Conservation (phyloP, 2,888 invertebrate genomes). For the Antheraea yamamai region DNA sequence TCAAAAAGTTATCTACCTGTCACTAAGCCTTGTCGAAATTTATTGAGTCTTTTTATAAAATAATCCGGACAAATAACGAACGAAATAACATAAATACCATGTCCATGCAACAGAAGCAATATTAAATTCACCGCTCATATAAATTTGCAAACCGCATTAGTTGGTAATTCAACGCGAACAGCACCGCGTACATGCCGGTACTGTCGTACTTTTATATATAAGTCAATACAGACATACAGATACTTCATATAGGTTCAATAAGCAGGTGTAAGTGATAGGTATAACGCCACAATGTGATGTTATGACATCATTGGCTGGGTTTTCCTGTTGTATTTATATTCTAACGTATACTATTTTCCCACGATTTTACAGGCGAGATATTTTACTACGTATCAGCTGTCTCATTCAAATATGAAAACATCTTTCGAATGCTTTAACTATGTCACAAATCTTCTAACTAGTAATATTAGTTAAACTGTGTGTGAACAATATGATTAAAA, state of each 20-base stretch:
- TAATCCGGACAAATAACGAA: not conserved
- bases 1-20: no score
- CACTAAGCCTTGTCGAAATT: no score
- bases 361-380: not conserved
- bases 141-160: slow-evolving; percentile 6
- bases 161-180: slow-evolving; percentile 7
- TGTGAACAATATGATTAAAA: not conserved
- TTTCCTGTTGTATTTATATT: slow-evolving; percentile 6
- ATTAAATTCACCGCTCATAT: not conserved
- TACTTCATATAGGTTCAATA: slow-evolving; percentile 3
- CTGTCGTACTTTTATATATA: not conserved
- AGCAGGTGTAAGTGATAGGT: slow-evolving; percentile 10
- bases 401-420: not conserved
- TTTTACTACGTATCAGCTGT: not conserved
- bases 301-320: slow-evolving; percentile 10
- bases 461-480: not conserved
- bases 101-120: not conserved
- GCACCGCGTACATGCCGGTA: not conserved
- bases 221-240: not conserved
- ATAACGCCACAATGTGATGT: slow-evolving; percentile 1
- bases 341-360: slow-evolving; percentile 11
- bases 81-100: not conserved
- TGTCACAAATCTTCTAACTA: not conserved
- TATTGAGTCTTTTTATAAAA: no score
- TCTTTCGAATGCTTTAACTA: not conserved